Evolutionary conservation across 2,888 invertebrate genomes (phyloP).

Genomic region (Calameuta filiformis): DNA sequence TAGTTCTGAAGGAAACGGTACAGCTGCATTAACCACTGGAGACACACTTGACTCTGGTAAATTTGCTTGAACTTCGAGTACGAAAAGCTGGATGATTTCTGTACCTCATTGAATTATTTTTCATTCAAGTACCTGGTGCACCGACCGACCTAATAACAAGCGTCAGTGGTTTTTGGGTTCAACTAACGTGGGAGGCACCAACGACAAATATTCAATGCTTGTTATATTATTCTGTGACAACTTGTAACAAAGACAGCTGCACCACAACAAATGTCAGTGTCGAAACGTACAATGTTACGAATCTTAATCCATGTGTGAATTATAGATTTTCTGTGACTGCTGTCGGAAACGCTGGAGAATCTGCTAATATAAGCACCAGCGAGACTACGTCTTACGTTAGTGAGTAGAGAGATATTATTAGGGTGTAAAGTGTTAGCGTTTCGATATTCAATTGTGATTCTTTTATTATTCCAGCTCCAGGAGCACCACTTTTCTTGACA

Average conservation of each 20-base stretch:
- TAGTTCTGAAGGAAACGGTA: neutral
- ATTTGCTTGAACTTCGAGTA: neutral
- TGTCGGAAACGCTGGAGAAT: constrained; percentile 16
- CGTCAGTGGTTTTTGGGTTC: neutral
- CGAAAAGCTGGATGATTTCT: neutral
- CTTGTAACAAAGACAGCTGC: constrained; percentile 22
- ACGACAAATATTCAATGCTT: constrained; percentile 29
- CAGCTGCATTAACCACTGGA: neutral
- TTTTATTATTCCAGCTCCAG: constrained; percentile 33
- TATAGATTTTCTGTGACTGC: constrained; percentile 28
- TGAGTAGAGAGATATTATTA: constrained; percentile 25
- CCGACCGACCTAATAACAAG: neutral
- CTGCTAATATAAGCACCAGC: constrained; percentile 25
- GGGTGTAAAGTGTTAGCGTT: neutral
- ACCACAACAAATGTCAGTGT: constrained; percentile 5
- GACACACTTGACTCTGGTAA: neutral
- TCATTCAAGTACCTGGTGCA: neutral
- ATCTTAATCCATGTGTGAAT: constrained; percentile 27
- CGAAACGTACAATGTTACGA: constrained; percentile 25
- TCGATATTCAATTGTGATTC: neutral
- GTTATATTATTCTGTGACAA: constrained; percentile 19
- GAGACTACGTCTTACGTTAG: constrained; percentile 42
- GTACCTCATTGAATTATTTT: neutral
- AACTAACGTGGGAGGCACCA: constrained; percentile 10
- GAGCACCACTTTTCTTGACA: constrained; percentile 27